Evolutionary conservation across 2,888 invertebrate genomes (phyloP).

Genomic region (Lepidochrysops patricia): DNA sequence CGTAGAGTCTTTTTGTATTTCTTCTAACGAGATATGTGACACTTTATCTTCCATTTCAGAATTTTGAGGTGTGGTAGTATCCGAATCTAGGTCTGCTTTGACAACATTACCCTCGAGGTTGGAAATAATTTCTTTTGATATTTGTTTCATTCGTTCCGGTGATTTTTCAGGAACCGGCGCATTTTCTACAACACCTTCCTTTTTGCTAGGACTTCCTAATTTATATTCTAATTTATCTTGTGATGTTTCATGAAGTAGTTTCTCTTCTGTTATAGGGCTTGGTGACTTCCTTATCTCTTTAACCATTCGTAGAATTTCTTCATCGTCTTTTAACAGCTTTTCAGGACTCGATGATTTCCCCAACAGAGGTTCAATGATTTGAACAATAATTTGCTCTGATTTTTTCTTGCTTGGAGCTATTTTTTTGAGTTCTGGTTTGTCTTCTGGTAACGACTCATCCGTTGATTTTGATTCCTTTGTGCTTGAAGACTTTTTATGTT

Average conservation of each 20-base stretch:
- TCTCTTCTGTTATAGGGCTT: neutral
- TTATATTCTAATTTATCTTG: neutral
- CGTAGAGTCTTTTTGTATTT: neutral
- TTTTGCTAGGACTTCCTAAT: neutral
- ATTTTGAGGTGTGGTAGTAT: constrained; percentile 4
- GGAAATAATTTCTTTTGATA: constrained; percentile 13
- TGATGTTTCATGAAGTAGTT: neutral
- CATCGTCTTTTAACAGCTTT: constrained; percentile 2
- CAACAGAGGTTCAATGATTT: neutral
- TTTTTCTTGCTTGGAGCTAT: neutral
- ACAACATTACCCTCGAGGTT: neutral
- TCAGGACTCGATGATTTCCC: constrained; percentile 9
- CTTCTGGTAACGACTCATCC: neutral
- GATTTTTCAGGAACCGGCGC: neutral
- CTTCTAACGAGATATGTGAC: constrained; percentile 2
- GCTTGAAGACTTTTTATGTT: neutral
- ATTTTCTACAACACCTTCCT: neutral
- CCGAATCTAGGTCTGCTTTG: too few species aligned
- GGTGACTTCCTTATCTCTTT: neutral
- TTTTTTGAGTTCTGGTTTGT: neutral
- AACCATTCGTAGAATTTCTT: constrained; percentile 15
- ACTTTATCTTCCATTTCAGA: constrained; percentile 11
- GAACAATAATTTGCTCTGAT: neutral
- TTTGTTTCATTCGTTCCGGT: neutral
- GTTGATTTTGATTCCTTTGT: neutral